Base-by-base conservation (phyloP, 2,113 vertebrate species). In the Ceyx cyanopectus region DNA sequence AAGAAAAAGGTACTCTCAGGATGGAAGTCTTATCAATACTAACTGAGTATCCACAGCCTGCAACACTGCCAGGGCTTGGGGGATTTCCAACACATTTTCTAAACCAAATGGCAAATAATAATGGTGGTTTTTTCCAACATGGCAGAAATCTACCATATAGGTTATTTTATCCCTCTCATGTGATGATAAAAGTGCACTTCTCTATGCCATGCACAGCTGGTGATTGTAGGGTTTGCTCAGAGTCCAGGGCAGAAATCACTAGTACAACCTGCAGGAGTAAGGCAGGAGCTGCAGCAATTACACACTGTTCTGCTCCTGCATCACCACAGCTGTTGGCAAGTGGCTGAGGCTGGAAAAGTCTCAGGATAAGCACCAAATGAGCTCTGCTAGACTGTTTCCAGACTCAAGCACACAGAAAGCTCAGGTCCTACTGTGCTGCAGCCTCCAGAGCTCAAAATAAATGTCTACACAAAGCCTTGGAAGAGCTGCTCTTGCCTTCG, bases 341-440 rank as follows among this genome's bases (percentile, higher is more conserved):
- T 72, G 40, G 29, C 50, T 61, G 29, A 29, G 54, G 40, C 70
- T 91, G 79, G 50, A 90, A 91, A 87, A 87, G 70, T 75, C 90
- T 45, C 53, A 65, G 45, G 29, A 56, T 48, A 18, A 85, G 45
- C 9, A 72, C 3, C 53, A 91, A 53, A 79, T n/a, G 54, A 91
- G 75, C 41, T 90, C 69, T 72, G 70, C 29, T n/a, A 82, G 67
- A 45, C 12, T 69, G 70, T 57, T 87, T 79, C 62, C 70, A 82
- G 37, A 40, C 53, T 75, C 43, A 40, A 40, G 22, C 18, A 67
- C 4, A 37, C n/a, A 79, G 13, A 89, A 78, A 68, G 40, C 21
- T 81, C 34, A 40, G 26, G 21, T 69, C 51, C 15, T 50, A 14
- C 74, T 15, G 24, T 12, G 37, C 40, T 66, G 48, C 51, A 75